phyloP scores from a whole-genome alignment of 2,888 invertebrate genomes.

The Morpho achilles region DNA sequence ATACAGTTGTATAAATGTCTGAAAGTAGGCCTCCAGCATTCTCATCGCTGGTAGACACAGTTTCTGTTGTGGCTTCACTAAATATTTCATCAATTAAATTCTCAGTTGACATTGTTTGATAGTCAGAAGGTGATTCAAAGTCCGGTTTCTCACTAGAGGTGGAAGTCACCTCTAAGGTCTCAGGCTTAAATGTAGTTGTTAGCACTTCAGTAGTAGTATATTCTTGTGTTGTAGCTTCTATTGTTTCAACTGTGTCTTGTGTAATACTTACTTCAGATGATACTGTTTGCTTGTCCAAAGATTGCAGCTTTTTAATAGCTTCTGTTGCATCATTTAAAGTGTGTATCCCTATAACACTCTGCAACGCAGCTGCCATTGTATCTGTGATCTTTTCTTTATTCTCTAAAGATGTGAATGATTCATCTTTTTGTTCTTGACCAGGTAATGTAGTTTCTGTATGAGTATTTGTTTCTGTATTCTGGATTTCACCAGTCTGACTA shows the following conservation, averaged over 20 bases:
- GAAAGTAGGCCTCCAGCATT: constrained; percentile 43
- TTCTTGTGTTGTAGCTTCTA: constrained; percentile 3
- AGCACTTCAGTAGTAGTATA: constrained; percentile 6
- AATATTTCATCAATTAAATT: constrained; percentile 28
- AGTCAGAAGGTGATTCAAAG: not conserved
- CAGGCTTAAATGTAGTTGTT: not conserved
- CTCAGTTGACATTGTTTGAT: constrained; percentile 11
- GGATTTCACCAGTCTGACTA: not conserved
- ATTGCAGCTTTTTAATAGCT: constrained; percentile 7
- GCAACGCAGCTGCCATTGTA: constrained; percentile 12
- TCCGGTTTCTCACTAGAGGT: not conserved
- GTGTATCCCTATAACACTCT: not conserved
- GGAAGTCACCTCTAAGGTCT: constrained; percentile 7
- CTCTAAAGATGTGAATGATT: not conserved
- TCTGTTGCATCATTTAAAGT: constrained; percentile 11
- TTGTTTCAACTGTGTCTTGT: constrained; percentile 28
- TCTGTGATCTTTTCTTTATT: not conserved
- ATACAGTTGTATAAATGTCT: constrained; percentile 52
- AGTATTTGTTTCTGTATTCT: not conserved
- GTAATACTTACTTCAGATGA: not conserved
- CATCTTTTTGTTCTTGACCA: not conserved
- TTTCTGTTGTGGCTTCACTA: constrained; percentile 26
- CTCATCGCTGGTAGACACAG: constrained; percentile 25
- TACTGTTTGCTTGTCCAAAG: constrained; percentile 23
- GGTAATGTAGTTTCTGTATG: not conserved